A percentile compares a stretch with the other conserved stretches of the same genome.
Conservation (phyloP, 2,113 vertebrate species). For the Oncorhynchus nerka region DNA sequence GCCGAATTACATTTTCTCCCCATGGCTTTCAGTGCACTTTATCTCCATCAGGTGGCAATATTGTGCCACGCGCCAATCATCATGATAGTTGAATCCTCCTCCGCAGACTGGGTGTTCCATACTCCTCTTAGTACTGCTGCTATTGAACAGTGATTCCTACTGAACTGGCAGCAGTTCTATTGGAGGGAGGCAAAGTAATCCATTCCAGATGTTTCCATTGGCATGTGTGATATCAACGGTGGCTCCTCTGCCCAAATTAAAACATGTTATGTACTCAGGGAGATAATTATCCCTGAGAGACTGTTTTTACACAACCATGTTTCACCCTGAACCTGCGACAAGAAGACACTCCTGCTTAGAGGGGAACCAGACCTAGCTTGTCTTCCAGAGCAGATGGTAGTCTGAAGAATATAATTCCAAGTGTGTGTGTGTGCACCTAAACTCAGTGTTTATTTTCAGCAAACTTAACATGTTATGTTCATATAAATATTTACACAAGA, state of each 20-base stretch:
- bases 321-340: slow-evolving; percentile 4
- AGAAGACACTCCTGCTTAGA: not conserved
- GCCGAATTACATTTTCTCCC: not conserved
- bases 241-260: slow-evolving; percentile 29
- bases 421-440: not conserved
- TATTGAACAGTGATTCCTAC: slow-evolving; percentile 3
- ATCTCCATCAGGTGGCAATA: slow-evolving; percentile 60
- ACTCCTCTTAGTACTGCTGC: slow-evolving; percentile 10
- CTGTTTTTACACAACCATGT: slow-evolving; percentile 15
- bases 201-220: slow-evolving; percentile 42
- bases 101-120: slow-evolving; percentile 9
- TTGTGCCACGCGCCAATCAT: slow-evolving; percentile 26
- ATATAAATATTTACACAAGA: no score
- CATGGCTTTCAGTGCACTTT: not conserved
- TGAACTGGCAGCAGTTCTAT: slow-evolving; percentile 30
- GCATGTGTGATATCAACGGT: slow-evolving; percentile 26
- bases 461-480: no score
- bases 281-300: slow-evolving; percentile 44
- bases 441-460: no score
- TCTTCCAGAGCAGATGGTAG: not conserved
- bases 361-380: slow-evolving; percentile 2
- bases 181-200: slow-evolving; percentile 28
- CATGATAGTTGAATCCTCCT: not conserved
- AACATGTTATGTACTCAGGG: slow-evolving; percentile 34
- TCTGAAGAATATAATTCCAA: not conserved